Evolutionary conservation across 2,113 vertebrate genomes (phyloP), one percentile per base, ranked within the genome.

Genomic region (Poicephalus meyeri): DNA sequence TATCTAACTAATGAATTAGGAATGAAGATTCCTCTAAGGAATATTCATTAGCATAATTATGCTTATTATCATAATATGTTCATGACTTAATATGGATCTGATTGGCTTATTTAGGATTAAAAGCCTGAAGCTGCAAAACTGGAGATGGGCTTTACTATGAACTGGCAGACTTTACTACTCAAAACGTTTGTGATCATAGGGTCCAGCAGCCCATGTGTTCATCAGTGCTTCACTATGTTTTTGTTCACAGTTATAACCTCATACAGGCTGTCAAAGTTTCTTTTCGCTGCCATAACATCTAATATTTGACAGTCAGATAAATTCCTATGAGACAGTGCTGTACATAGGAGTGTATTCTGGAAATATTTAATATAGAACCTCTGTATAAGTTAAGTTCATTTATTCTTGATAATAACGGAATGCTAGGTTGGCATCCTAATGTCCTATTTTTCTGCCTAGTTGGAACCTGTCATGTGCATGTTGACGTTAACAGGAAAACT

Each of bases 381-480:
- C 94, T 47, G 39, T 72, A 69, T 91, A 87, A 70, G 58, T 66
- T 80, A 55, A 95, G 84, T 97, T 95, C 82, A 91, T 90, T 97
- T 89, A 91, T 95, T 94, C 95, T 91, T 96, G 89, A 92, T 94
- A 97, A 93, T 96, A 95, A 89, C 2, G 7, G 76, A 94, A 66
- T 7, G 5, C 91, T 91, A 88, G 37, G n/a, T 92, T 85, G 86
- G 91, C 81, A 94, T 94, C 76, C 73, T 72, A 94, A 92, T 96
- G 91, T 74, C 66, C 96, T 97, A 39, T 97, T 97, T 97, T 97
- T 97, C 93, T 97, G 94, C 92, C 95, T 97, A 97, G 96, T 96
- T 97, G 68, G 89, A 97, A 97, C 81, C 91, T 96, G 84, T 91
- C 96, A 94, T 94, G 82, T 94, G 89, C 88, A 96, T 87, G 88